These are phyloP conservation scores for Lypha dubia DNA, from an alignment of 2,888 invertebrate genomes.

Conservation along the genomic window DNA sequence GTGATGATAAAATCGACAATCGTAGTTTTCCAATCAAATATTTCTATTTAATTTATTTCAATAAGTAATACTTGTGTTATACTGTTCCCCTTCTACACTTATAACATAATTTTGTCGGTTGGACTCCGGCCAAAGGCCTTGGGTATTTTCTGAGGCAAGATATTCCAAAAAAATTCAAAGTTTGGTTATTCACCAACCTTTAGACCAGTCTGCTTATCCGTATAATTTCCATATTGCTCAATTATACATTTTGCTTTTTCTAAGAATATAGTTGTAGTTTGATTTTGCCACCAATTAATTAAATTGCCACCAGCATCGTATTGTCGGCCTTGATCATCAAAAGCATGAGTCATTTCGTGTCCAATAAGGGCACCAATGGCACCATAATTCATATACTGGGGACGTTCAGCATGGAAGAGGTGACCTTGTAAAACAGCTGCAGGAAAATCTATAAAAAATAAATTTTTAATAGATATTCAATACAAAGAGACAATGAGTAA, in stretches of 20 bases:
- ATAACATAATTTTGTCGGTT: no score
- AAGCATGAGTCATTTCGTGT: conserved; percentile 96
- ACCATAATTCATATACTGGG: conserved; percentile 95
- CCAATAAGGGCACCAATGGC: conserved; percentile 96
- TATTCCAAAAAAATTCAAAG: no score
- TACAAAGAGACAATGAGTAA: no score
- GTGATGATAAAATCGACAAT: no score
- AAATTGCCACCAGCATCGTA: conserved; percentile 96
- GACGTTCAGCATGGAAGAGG: conserved; percentile 94
- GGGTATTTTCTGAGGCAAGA: no score
- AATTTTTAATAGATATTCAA: not conserved
- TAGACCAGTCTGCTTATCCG: conserved; percentile 89
- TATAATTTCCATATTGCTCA: conserved; percentile 96
- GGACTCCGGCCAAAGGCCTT: no score
- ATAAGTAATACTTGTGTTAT: no score
- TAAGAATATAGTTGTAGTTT: conserved; percentile 90
- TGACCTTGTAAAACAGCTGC: conserved; percentile 96
- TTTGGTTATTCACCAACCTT: conserved; percentile 75
- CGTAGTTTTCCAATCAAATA: no score
- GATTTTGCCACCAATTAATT: conserved; percentile 95
- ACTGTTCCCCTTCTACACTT: no score
- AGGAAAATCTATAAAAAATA: conserved; percentile 89
- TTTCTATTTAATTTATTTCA: no score
- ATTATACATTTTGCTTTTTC: conserved; percentile 95
- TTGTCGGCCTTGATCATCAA: conserved; percentile 94